Evolutionary conservation across 2,113 vertebrate genomes (phyloP), one percentile per base, ranked within the genome.

Genomic region (Elephas maximus): DNA sequence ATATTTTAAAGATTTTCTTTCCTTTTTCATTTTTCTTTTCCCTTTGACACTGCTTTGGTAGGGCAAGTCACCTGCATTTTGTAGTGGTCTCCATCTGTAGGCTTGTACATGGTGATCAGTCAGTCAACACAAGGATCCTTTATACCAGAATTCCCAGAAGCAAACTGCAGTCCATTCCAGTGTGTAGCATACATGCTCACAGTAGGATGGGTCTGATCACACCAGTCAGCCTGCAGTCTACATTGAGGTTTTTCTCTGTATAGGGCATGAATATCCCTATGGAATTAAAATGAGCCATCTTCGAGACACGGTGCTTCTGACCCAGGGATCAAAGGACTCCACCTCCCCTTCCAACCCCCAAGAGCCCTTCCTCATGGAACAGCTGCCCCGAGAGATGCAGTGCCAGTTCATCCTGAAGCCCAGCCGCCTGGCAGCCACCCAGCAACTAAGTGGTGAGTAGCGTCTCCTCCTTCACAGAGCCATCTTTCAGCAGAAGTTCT

Each of bases 241-340:
- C 96, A 94, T 97, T 95, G 73, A 63, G 57, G 78, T 98, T 98
- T 98, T 88, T 98, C 91, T 98, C 93, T 98, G 62, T 96, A 77
- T 97, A 99, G 99, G 99, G 73, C 99, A 99, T 6, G 99, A 99
- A 98, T 99, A 99, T 98, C 99, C 99, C 87, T 99, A 99, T 96
- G 99, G 99, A 98, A 99, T 99, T 91, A 99, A 99, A 99, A 99
- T 99, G 99, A 99, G 99, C 98, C 99, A 99, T 97, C 98, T 99
- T 81, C 99, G 99, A 10, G 99, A 99, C 0, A 98, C 98, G 1
- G 96, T 98, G 86, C 98, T 99, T 65, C 98, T 98, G 95, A 94
- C 97, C 4, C 96, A 97, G 1, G 98, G 96, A 78, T 98, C 98
- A n/a, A 98, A 99, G 98, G 99, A 98, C 76, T 96, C 97, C 0